Conservation (phyloP, 2,888 invertebrate species). For the Epiperipatus broadwayi region DNA sequence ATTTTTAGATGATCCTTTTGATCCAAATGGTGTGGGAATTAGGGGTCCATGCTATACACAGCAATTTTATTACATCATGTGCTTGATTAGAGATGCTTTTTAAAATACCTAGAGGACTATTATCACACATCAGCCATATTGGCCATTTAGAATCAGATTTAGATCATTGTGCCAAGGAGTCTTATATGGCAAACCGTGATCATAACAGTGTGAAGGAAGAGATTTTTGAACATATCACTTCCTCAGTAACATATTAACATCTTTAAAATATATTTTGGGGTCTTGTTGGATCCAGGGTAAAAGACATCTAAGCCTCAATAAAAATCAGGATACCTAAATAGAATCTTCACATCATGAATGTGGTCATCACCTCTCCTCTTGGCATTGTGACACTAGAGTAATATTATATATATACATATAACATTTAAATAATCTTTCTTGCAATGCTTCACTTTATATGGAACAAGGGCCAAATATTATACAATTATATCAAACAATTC, state of each 20-base stretch:
- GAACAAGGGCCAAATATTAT: too few relatives aligned
- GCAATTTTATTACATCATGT: constrained; percentile 63
- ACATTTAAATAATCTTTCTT: not conserved
- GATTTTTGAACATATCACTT: too few relatives aligned
- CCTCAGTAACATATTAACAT: too few relatives aligned
- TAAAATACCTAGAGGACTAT: constrained; percentile 25
- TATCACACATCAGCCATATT: not conserved
- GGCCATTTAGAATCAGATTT: too few relatives aligned
- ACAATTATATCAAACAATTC: too few relatives aligned
- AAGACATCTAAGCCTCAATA: too few relatives aligned
- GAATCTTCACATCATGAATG: not conserved
- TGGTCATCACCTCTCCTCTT: not conserved
- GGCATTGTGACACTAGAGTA: not conserved
- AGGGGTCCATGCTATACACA: constrained; percentile 68
- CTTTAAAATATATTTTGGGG: too few relatives aligned
- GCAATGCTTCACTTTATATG: too few relatives aligned
- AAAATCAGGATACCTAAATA: not conserved
- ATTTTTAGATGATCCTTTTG: constrained; percentile 48
- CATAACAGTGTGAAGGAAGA: too few relatives aligned
- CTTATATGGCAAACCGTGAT: too few relatives aligned
- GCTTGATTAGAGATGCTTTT: constrained; percentile 77
- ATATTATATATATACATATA: constrained; percentile 1
- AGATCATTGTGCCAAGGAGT: too few relatives aligned
- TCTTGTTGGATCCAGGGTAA: too few relatives aligned
- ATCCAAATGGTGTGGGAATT: constrained; percentile 62